Conservation (phyloP, 1,140 invertebrate species). For the Nasonia vitripennis region DNA sequence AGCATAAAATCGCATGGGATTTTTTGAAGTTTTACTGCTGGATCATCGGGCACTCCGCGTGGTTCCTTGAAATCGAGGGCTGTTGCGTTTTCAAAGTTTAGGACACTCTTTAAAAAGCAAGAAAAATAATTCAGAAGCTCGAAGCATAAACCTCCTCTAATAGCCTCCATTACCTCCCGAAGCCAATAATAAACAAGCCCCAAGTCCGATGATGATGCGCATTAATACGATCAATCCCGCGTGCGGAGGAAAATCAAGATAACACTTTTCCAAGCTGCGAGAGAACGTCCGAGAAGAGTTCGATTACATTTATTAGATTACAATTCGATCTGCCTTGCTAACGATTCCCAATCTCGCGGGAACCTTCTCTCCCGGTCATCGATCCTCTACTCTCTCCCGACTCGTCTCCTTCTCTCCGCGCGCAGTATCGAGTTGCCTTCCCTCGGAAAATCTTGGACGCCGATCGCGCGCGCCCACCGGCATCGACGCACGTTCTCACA, state of each 20-base stretch:
- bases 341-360: constrained; percentile 11
- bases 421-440: constrained; percentile 24
- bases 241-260: constrained; percentile 3
- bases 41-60: constrained; percentile 45
- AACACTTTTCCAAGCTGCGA: background rate
- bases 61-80: constrained; percentile 6
- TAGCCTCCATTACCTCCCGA: too few relatives aligned
- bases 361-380: background rate
- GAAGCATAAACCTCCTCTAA: too few relatives aligned
- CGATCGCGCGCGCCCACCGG: background rate
- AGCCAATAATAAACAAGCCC: background rate
- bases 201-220: background rate
- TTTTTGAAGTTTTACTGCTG: constrained; percentile 26
- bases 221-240: constrained; percentile 28
- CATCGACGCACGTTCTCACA: background rate
- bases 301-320: constrained; percentile 51
- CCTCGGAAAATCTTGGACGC: constrained; percentile 19
- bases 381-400: background rate
- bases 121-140: too few relatives aligned
- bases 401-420: background rate
- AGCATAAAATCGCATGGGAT: background rate
- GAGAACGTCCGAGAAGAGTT: background rate
- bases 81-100: background rate
- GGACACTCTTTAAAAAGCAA: too few relatives aligned
- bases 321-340: constrained; percentile 15